A percentile compares a stretch with the other conserved stretches of the same genome.
phyloP scores from a whole-genome alignment of 2,113 vertebrate genomes.

The Psilopsiagon aurifrons region DNA sequence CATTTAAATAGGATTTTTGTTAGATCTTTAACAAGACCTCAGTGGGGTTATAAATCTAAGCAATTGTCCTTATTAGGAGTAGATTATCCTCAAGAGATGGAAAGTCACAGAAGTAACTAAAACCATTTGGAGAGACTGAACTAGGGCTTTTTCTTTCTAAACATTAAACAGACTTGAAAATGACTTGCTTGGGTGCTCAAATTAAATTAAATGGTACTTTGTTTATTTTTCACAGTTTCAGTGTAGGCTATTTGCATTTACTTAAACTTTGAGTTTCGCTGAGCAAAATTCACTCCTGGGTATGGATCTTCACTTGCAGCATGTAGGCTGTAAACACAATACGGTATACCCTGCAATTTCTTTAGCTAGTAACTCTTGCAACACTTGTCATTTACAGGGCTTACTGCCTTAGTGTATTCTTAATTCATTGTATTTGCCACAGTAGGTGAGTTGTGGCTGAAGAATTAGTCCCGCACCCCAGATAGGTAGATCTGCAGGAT shows the following conservation, averaged over 20 bases:
- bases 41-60: slow-evolving; percentile 79
- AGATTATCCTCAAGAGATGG: slow-evolving; percentile 75
- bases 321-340: neutral
- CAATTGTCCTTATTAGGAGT: slow-evolving; percentile 80
- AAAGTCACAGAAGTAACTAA: slow-evolving; percentile 76
- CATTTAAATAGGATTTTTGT: slow-evolving; percentile 76
- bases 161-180: slow-evolving; percentile 61
- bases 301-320: neutral
- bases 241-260: slow-evolving; percentile 51
- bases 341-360: neutral
- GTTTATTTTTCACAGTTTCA: slow-evolving; percentile 72
- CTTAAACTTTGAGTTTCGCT: slow-evolving; percentile 14
- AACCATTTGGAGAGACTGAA: slow-evolving; percentile 62
- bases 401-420: neutral
- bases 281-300: neutral
- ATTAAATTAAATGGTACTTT: slow-evolving; percentile 77
- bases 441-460: neutral
- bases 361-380: neutral
- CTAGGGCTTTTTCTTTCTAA: slow-evolving; percentile 39
- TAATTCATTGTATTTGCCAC: neutral
- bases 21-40: slow-evolving; percentile 82
- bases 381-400: neutral
- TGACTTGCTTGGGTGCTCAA: slow-evolving; percentile 66
- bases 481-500: neutral
- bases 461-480: neutral